phyloP scores from a whole-genome alignment of 2,888 invertebrate species.

The Nomada ruficornis region DNA sequence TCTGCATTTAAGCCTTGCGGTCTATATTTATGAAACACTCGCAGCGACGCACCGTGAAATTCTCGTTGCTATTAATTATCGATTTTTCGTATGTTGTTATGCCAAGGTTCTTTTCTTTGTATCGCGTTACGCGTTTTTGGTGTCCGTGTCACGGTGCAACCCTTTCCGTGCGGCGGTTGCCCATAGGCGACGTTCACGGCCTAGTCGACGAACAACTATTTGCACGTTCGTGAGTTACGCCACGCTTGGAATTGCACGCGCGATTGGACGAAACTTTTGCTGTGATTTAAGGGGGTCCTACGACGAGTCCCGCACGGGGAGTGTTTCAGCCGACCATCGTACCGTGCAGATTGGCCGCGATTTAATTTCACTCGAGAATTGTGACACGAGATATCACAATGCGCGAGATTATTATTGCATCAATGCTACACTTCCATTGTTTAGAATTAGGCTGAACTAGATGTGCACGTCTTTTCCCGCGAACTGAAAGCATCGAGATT shows the following conservation, averaged over 20 bases:
- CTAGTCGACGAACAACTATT: too few relatives aligned
- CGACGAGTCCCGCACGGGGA: too few relatives aligned
- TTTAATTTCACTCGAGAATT: slow-evolving; percentile 11
- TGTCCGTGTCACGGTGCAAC: background rate
- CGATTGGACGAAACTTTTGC: too few relatives aligned
- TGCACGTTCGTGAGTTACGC: too few relatives aligned
- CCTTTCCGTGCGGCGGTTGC: too few relatives aligned
- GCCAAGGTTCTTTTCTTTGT: background rate
- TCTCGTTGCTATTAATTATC: slow-evolving; percentile 17
- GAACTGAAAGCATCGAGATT: slow-evolving; percentile 16
- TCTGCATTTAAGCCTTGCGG: slow-evolving; percentile 73
- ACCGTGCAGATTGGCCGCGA: too few relatives aligned
- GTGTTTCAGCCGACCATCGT: too few relatives aligned
- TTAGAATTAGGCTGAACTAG: background rate
- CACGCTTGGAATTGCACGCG: too few relatives aligned
- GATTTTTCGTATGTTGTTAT: slow-evolving; percentile 25
- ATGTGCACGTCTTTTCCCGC: slow-evolving; percentile 1
- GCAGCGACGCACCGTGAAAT: slow-evolving; percentile 57
- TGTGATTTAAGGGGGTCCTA: too few relatives aligned
- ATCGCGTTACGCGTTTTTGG: too few relatives aligned
- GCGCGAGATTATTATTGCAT: slow-evolving; percentile 15
- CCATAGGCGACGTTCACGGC: too few relatives aligned
- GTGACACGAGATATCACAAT: slow-evolving; percentile 7
- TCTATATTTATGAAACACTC: background rate
- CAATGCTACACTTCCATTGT: slow-evolving; percentile 12